Evolutionary conservation across 1,140 invertebrate genomes (phyloP), one percentile per base, ranked within the genome.

Genomic region (Sipha flava): DNA sequence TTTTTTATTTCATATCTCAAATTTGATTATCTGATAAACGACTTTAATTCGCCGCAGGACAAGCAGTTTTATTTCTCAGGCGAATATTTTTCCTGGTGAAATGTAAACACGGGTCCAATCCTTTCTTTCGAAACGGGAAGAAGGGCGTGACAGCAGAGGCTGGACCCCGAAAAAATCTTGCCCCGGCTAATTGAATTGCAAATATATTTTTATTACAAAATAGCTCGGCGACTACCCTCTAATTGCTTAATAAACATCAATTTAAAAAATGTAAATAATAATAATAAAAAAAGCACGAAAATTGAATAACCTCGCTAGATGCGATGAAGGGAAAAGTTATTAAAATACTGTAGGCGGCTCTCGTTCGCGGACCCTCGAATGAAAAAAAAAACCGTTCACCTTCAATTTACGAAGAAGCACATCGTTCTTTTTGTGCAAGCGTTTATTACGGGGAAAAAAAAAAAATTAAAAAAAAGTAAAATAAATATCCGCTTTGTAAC

Each of bases 191-290:
- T 77, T 77, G 73, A 77, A 77, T 77, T 77, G 73, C 73, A 59
- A 77, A 77, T 77, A 77, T 77, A 40, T 59, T 77, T 73, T 77
- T 77, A 59, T 77, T 77, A 77, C 52, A 57, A 77, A 77, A 77
- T 77, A 77, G 52, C 73, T 77, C n/a, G 52, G 73, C 49, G 52
- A 43, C 73, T 43, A 77, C 73, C 52, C 73, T 59, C 34, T 77
- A 77, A 77, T 77, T 77, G 73, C 73, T 77, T 77, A 77, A 77
- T 77, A 77, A 77, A 77, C 73, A 77, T 57, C 73, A 77, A 57
- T 77, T 57, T 57, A 75, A 75, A 57, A 75, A 77, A 77, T 29
- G 23, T 23, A 73, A 52, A 57, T 23, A 57, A 75, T 75, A 57
- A 21, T 37, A 57, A 59, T 29, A 47, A 70, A 16, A 68, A 68